Conservation (phyloP, 1,140 invertebrate genomes). For the Drosophila biarmipes region DNA sequence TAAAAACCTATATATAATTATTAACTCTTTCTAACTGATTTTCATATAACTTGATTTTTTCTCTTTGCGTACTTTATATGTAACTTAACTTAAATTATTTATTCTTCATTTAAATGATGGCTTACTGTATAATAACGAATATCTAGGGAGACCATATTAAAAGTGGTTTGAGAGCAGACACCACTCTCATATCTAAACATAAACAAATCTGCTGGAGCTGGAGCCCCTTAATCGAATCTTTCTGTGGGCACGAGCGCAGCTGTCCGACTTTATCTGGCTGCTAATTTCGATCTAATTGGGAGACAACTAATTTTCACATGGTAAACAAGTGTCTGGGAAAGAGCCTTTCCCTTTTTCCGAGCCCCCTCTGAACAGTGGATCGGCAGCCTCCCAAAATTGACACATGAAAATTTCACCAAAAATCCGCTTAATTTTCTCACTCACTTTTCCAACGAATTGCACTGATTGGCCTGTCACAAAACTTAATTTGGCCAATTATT, state of each 20-base stretch:
- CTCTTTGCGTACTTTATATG: too few species aligned
- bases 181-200: constrained; percentile 16
- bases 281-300: constrained; percentile 38
- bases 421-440: constrained; percentile 14
- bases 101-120: not conserved
- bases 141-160: not conserved
- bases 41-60: too few species aligned
- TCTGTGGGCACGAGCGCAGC: constrained; percentile 24
- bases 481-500: constrained; percentile 30
- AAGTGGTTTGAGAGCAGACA: constrained; percentile 10
- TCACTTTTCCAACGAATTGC: constrained; percentile 32
- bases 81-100: not conserved
- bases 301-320: constrained; percentile 32
- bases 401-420: not conserved
- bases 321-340: constrained; percentile 52
- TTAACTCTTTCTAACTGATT: too few species aligned
- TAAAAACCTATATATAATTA: too few species aligned
- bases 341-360: not conserved
- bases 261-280: constrained; percentile 3
- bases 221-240: constrained; percentile 23
- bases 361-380: not conserved
- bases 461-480: constrained; percentile 34
- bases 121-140: constrained; percentile 8
- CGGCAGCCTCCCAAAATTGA: not conserved
- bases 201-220: constrained; percentile 12